These are phyloP conservation scores for Rhabditophanes sp. DNA, from an alignment of 2,888 invertebrate species.

Conservation along the genomic window DNA sequence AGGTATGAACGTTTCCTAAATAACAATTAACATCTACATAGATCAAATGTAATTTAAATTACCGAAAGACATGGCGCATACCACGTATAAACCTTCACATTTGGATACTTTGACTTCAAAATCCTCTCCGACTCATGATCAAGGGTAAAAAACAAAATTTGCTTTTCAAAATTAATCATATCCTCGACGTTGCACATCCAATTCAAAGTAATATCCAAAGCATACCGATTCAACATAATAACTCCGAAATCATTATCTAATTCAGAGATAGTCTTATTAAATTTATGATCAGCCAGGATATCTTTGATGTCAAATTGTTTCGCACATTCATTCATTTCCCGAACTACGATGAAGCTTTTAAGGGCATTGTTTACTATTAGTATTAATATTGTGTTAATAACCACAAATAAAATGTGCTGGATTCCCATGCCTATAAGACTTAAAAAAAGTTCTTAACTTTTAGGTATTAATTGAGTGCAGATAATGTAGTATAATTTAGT, in stretches of 20 bases:
- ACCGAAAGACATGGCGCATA: conserved; percentile 19
- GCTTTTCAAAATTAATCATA: conserved; percentile 12
- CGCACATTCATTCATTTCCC: conserved; percentile 5
- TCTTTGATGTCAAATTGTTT: not conserved
- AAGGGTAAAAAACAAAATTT: conserved; percentile 20
- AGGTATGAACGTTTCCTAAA: conserved; percentile 20
- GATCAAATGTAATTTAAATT: not conserved
- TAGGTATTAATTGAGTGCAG: too few species aligned
- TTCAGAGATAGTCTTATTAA: not conserved
- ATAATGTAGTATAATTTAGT: too few species aligned
- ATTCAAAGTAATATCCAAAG: conserved; percentile 23
- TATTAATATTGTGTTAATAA: too few species aligned
- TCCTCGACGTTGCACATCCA: conserved; percentile 22
- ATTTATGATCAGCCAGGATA: not conserved
- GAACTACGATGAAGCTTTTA: conserved; percentile 1
- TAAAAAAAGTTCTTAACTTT: too few species aligned
- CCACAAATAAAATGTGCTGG: too few species aligned
- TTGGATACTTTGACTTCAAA: conserved; percentile 15
- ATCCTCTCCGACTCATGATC: conserved; percentile 16
- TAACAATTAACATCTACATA: not conserved
- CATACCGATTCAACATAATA: conserved; percentile 12
- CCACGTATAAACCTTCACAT: conserved; percentile 16
- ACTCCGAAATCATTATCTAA: conserved; percentile 5
- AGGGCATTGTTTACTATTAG: conserved; percentile 4
- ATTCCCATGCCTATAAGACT: too few species aligned